Evolutionary conservation across 2,113 vertebrate species (phyloP).

Genomic region (Halichoerus grypus): DNA sequence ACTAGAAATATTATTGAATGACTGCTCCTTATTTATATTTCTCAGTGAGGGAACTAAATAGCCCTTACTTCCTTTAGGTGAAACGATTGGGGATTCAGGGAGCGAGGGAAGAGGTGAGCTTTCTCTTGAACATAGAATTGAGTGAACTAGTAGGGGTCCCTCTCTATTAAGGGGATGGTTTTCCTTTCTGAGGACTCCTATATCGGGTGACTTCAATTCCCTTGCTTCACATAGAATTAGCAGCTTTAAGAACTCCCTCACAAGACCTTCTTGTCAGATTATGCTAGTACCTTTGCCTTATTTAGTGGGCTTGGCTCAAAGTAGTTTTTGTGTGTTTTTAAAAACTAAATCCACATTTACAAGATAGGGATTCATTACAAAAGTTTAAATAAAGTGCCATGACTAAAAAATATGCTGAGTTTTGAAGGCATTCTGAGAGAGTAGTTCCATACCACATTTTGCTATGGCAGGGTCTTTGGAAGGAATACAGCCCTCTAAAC

Average conservation of each 20-base stretch:
- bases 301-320: neutral
- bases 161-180: neutral
- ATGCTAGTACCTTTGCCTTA: neutral
- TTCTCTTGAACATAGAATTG: neutral
- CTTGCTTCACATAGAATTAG: neutral
- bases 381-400: neutral
- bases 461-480: neutral
- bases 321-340: constrained; percentile 26
- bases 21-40: constrained; percentile 7
- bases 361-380: neutral
- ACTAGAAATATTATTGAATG: neutral
- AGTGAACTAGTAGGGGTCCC: neutral
- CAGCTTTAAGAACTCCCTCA: neutral
- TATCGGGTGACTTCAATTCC: neutral
- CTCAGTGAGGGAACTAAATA: neutral
- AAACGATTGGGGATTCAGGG: neutral
- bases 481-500: neutral
- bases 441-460: neutral
- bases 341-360: neutral
- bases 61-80: neutral
- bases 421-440: neutral
- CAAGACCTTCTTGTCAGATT: neutral
- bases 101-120: neutral
- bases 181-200: neutral
- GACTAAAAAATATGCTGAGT: neutral